Conservation (phyloP, 2,888 invertebrate species). For the Acronicta psi region DNA sequence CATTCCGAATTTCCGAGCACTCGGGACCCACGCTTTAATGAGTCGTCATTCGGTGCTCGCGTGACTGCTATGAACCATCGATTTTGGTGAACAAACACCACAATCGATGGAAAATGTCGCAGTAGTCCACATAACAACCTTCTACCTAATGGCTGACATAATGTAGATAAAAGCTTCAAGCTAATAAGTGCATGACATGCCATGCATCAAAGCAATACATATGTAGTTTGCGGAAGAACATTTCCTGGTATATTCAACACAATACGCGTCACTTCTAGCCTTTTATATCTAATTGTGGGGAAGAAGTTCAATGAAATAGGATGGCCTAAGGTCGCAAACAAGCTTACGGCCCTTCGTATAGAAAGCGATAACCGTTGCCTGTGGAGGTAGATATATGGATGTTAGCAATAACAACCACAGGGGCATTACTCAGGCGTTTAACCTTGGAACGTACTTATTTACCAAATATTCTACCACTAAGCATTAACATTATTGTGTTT, state of each 20-base stretch:
- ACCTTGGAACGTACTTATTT: no score
- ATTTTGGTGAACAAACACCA: slow-evolving; percentile 64
- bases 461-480: no score
- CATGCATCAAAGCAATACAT: slow-evolving; percentile 24
- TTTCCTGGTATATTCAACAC: slow-evolving; percentile 8
- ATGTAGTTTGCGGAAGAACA: slow-evolving; percentile 17
- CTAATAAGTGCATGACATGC: slow-evolving; percentile 34
- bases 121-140: slow-evolving; percentile 51
- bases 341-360: no score
- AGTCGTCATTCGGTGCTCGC: slow-evolving; percentile 72
- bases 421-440: no score
- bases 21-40: slow-evolving; percentile 63
- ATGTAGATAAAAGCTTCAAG: slow-evolving; percentile 24
- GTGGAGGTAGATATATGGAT: no score
- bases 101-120: slow-evolving; percentile 53
- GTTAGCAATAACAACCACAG: no score
- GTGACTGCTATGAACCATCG: slow-evolving; percentile 72
- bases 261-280: slow-evolving; percentile 1
- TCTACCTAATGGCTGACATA: slow-evolving; percentile 42
- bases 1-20: slow-evolving; percentile 49
- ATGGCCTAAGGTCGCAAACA: no score
- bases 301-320: not conserved
- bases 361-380: no score
- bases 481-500: no score
- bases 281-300: slow-evolving; percentile 10